Evolutionary conservation across 2,113 vertebrate genomes (phyloP).

Genomic region (Puntigrus tetrazona): DNA sequence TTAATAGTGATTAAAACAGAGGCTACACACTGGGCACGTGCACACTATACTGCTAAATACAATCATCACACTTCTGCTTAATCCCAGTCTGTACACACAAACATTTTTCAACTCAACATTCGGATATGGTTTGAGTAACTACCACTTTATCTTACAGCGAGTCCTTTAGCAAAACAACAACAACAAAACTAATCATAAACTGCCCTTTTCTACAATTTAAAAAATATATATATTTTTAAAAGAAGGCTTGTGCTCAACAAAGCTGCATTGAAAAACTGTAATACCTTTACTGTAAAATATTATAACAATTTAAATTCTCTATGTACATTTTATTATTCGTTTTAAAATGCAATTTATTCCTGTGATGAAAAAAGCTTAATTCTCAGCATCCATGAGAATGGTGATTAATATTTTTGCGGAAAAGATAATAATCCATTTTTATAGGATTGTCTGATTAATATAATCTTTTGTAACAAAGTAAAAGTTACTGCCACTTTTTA

Average conservation of each 20-base stretch:
- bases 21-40: not conserved
- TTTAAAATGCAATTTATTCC: not conserved
- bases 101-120: not conserved
- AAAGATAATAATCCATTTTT: not conserved
- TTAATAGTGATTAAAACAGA: not conserved
- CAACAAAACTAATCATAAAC: not conserved
- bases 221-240: not conserved
- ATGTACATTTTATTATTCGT: not conserved
- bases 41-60: constrained; percentile 14
- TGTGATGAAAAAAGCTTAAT: not conserved
- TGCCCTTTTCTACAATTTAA: not conserved
- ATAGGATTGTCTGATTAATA: not conserved
- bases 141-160: not conserved
- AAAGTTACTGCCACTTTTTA: not conserved
- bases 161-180: not conserved
- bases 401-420: not conserved
- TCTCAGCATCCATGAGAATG: not conserved
- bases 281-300: not conserved
- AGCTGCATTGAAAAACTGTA: not conserved
- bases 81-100: not conserved
- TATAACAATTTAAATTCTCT: not conserved
- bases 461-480: not conserved
- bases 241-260: not conserved
- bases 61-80: not conserved
- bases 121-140: not conserved